Base-by-base conservation (phyloP, 2,797 vertebrate genomes). In the Taeniopygia guttata region DNA sequence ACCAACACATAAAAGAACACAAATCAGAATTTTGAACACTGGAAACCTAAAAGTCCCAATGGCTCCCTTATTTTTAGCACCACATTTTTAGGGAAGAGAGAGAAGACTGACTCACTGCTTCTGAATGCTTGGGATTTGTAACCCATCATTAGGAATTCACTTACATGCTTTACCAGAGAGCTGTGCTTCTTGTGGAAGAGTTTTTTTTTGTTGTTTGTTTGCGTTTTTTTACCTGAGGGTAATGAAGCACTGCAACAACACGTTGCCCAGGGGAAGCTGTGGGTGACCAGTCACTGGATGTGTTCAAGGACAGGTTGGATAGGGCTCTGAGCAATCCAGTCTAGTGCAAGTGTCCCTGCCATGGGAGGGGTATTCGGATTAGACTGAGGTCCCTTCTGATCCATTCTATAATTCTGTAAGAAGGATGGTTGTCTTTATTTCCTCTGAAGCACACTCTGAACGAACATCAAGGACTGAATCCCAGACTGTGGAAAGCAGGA, bases 21-120 rank as follows among this genome's bases (percentile, higher is more conserved):
- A 94, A 80, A 58, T 8, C 6, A 45, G 40, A 66, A 72, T 67
- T 91, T 27, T 72, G 72, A 78, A 81, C 27, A 26, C 34, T 66
- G 34, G 42, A 84, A 96, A 94, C 16, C 12, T 38, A 75, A 17
- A 86, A 90, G 73, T 32, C 36, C 26, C 43, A 88, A 80, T 90
- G 25, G 45, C 16, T 59, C 48, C 7, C 5, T 46, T 95, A 88
- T 86, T 93, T 91, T 88, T 91, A 93, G 79, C 46, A 59, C 49
- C 0, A 0, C 23, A 64, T 49, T 95, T 86, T 93, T 81, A 86
- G 34, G 54, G 32, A 93, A 83, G 54, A 91, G n/a, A 27, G 16
- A 73, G 64, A 86, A 21, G 76, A 72, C 85, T 95, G 93, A 94
- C 85, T 95, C 90, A 84, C 64, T 54, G 22, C 69, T 89, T 48